phyloP scores from a whole-genome alignment of 2,888 invertebrate species.

The Unio delphinus region DNA sequence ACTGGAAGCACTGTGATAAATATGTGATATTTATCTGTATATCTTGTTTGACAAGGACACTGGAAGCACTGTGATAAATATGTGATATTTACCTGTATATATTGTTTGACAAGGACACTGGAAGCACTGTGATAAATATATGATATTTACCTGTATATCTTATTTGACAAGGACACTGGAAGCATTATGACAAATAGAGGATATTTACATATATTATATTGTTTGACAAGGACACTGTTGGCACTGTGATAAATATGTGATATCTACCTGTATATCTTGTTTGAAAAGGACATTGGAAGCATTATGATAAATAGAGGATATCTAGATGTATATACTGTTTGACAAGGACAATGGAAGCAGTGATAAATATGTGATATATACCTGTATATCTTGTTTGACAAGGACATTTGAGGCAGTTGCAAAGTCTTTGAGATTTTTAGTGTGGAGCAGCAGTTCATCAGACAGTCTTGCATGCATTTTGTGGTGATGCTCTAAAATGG shows the following conservation, averaged over 20 bases:
- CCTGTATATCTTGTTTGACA: constrained; percentile 90
- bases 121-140: not conserved
- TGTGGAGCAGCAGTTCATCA: constrained; percentile 92
- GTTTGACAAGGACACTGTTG: not conserved
- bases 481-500: constrained; percentile 88
- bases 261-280: constrained; percentile 85
- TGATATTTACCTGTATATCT: constrained; percentile 83
- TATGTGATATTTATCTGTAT: constrained; percentile 78
- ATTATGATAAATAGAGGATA: constrained; percentile 63
- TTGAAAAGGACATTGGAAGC: constrained; percentile 91
- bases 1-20: not conserved
- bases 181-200: constrained; percentile 73
- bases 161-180: constrained; percentile 91
- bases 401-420: constrained; percentile 90
- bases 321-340: not conserved
- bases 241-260: not conserved
- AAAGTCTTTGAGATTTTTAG: constrained; percentile 90
- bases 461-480: constrained; percentile 93
- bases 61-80: constrained; percentile 79
- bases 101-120: not conserved
- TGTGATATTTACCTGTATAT: too few species aligned
- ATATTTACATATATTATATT: not conserved
- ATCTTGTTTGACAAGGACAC: constrained; percentile 90
- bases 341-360: not conserved
- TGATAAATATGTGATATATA: constrained; percentile 62